Percentiles rank a stretch among this genome's conserved stretches.
Evolutionary conservation across 1,140 invertebrate genomes (phyloP).

Genomic region (Aleiodes sp.): DNA sequence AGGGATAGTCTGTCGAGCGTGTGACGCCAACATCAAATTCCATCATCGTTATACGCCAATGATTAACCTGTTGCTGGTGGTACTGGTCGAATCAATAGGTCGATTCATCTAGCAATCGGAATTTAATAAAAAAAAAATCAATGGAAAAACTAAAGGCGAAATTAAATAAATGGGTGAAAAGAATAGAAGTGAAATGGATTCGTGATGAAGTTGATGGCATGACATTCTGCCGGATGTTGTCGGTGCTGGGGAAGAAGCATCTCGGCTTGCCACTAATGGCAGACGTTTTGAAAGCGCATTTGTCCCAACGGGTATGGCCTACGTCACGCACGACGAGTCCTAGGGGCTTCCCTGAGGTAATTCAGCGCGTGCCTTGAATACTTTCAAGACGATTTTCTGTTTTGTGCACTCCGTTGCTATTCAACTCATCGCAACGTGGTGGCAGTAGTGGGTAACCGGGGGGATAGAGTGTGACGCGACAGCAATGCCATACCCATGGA

Average conservation of each 20-base stretch:
- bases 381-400: constrained; percentile 28
- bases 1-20: constrained; percentile 15
- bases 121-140: too few relatives aligned
- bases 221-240: background rate
- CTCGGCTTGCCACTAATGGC: constrained; percentile 23
- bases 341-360: constrained; percentile 40
- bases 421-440: constrained; percentile 36
- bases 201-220: too few relatives aligned
- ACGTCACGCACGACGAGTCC: constrained; percentile 39
- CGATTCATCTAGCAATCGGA: background rate
- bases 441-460: too few relatives aligned
- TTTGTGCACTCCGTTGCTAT: constrained; percentile 22
- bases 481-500: constrained; percentile 35
- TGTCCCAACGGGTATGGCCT: constrained; percentile 24
- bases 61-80: constrained; percentile 36
- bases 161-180: too few relatives aligned
- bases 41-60: constrained; percentile 33
- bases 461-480: background rate
- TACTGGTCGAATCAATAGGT: background rate
- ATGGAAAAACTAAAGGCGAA: too few relatives aligned
- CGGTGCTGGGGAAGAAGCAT: background rate
- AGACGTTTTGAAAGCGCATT: constrained; percentile 24
- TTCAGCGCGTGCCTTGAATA: constrained; percentile 41
- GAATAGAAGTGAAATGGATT: too few relatives aligned
- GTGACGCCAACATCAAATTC: constrained; percentile 34